Evolutionary conservation across 1,140 invertebrate species (phyloP).

Genomic region (Epicauta chinensis): DNA sequence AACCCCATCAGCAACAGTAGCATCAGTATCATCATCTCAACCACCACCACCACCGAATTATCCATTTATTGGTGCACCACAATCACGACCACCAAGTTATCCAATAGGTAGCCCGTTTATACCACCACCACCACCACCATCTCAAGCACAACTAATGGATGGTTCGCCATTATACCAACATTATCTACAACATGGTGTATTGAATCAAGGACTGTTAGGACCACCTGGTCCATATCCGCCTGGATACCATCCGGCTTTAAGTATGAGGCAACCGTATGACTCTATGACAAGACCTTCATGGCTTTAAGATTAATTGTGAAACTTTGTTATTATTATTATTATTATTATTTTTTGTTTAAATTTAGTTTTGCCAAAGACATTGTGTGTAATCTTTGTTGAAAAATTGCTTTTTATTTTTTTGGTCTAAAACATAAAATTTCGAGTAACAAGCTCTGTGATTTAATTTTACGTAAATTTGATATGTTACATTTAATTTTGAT

Average conservation of each 20-base stretch:
- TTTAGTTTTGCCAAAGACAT: slow-evolving; percentile 29
- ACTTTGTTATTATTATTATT: slow-evolving; percentile 7
- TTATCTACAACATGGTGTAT: slow-evolving; percentile 54
- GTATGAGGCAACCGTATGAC: slow-evolving; percentile 62
- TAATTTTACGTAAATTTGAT: slow-evolving; percentile 14
- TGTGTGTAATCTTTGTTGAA: slow-evolving; percentile 7
- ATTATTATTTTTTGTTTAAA: slow-evolving; percentile 5
- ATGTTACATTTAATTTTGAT: slow-evolving; percentile 11
- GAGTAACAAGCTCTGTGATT: slow-evolving; percentile 22
- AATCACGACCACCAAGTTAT: slow-evolving; percentile 47
- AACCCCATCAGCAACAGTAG: slow-evolving; percentile 15
- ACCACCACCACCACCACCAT: slow-evolving; percentile 37
- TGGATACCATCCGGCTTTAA: slow-evolving; percentile 53
- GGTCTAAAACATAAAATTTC: background rate
- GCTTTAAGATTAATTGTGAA: slow-evolving; percentile 24
- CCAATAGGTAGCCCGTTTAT: slow-evolving; percentile 47
- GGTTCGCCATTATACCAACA: slow-evolving; percentile 61
- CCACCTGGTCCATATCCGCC: slow-evolving; percentile 52
- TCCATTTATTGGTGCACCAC: slow-evolving; percentile 49
- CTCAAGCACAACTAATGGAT: slow-evolving; percentile 43
- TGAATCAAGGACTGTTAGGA: slow-evolving; percentile 51
- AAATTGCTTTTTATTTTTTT: background rate
- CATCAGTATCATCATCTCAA: slow-evolving; percentile 13
- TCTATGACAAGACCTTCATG: slow-evolving; percentile 46
- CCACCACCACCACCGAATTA: slow-evolving; percentile 35